A percentile compares a stretch with the other conserved stretches of the same genome.
These are phyloP conservation scores for Heliconius ismenius DNA, from an alignment of 2,888 invertebrate species.

Conservation along the genomic window DNA sequence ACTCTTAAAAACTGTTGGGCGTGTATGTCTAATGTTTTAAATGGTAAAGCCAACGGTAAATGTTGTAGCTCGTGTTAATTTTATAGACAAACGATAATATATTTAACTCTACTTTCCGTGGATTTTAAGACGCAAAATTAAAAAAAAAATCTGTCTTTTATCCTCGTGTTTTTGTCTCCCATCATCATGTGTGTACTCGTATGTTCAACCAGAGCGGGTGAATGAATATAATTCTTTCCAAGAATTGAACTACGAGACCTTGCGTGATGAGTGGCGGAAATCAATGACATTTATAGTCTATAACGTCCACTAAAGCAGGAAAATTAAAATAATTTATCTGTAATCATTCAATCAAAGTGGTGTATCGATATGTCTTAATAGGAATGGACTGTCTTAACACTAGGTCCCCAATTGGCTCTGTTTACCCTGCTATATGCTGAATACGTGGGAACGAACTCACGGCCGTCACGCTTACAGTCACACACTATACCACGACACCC, in stretches of 20 bases:
- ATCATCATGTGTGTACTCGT: too few species aligned
- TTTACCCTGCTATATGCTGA: neutral
- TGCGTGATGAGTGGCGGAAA: too few species aligned
- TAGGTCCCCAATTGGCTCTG: neutral
- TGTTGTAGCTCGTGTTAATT: conserved; percentile 14
- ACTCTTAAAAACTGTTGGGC: neutral
- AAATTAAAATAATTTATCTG: too few species aligned
- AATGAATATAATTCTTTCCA: too few species aligned
- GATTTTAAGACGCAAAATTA: too few species aligned
- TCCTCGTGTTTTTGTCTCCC: too few species aligned
- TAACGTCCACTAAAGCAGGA: too few species aligned
- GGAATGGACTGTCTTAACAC: neutral
- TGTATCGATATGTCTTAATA: neutral
- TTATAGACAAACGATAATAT: neutral
- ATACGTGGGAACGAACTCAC: neutral
- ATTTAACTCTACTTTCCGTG: neutral
- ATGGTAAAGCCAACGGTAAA: neutral
- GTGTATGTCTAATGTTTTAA: neutral
- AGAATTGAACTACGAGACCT: too few species aligned
- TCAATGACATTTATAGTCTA: too few species aligned
- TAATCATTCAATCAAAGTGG: too few species aligned
- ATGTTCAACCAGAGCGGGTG: too few species aligned
- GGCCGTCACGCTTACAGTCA: neutral
- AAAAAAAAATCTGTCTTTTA: too few species aligned
- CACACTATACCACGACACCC: accelerated